Conservation (phyloP, 1,140 invertebrate genomes). For the Zeugodacus cucurbitae region DNA sequence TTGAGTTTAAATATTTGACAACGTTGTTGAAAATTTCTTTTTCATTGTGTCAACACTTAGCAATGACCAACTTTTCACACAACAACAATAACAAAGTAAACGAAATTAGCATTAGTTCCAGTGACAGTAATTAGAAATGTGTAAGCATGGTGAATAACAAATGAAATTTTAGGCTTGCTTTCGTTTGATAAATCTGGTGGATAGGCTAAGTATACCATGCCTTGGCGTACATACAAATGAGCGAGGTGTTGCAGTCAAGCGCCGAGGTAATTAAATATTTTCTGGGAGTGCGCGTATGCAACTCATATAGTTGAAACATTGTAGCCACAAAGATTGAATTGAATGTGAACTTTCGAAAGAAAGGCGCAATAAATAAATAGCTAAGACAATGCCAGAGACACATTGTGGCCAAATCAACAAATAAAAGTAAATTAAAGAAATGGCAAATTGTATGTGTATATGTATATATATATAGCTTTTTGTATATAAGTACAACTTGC, state of each 20-base stretch:
- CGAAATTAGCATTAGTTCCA: background rate
- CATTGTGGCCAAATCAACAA: background rate
- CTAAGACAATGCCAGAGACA: background rate
- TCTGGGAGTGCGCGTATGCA: constrained; percentile 2
- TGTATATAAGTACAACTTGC: background rate
- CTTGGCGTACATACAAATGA: background rate
- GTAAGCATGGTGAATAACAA: background rate
- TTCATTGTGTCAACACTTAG: background rate
- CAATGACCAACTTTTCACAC: too few species aligned
- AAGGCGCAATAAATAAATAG: background rate
- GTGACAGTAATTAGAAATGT: background rate
- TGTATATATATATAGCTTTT: background rate
- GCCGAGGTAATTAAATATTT: constrained; percentile 15
- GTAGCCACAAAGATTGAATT: background rate
- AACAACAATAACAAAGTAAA: background rate
- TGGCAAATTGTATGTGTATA: background rate
- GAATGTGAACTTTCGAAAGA: constrained; percentile 22
- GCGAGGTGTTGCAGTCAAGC: background rate
- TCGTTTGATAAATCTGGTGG: background rate
- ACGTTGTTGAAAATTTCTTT: background rate
- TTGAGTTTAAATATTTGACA: background rate
- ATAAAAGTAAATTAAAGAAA: background rate
- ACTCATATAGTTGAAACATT: background rate
- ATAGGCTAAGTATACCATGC: background rate
- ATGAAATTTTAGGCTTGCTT: background rate